Conservation (phyloP, 1,140 invertebrate species). For the Lethocerus indicus region DNA sequence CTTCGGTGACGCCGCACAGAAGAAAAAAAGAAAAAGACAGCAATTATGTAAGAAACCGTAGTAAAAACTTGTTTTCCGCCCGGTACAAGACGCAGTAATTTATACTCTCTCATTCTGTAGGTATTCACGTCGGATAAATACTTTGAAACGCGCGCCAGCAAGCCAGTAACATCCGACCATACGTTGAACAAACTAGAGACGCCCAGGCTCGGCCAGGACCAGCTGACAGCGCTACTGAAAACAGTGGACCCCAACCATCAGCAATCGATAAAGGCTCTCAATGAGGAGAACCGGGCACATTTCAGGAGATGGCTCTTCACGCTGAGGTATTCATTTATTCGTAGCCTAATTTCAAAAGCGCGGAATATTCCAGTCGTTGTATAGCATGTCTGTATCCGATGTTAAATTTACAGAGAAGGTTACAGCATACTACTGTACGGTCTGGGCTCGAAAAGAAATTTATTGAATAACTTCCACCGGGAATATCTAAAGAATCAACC, state of each 20-base stretch:
- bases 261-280: conserved; percentile 21
- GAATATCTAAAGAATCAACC: conserved; percentile 43
- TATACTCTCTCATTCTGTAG: conserved; percentile 7
- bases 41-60: neutral
- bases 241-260: conserved; percentile 21
- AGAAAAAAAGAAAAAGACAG: neutral
- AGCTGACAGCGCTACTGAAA: conserved; percentile 36
- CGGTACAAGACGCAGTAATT: neutral
- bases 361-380: neutral
- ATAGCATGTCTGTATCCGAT: neutral
- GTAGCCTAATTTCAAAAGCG: neutral
- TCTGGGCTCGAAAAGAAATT: conserved; percentile 66
- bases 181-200: conserved; percentile 61
- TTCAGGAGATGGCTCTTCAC: conserved; percentile 28
- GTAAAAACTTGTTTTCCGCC: neutral
- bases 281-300: conserved; percentile 20
- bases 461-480: conserved; percentile 60
- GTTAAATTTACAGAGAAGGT: conserved; percentile 43
- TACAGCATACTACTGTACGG: conserved; percentile 78
- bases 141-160: conserved; percentile 25
- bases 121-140: conserved; percentile 17
- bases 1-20: conserved; percentile 2
- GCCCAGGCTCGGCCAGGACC: conserved; percentile 45
- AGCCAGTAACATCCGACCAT: conserved; percentile 55
- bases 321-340: conserved; percentile 20